Percentiles rank a stretch among this genome's conserved stretches.
Evolutionary conservation across 2,113 vertebrate genomes (phyloP).

Genomic region (Vidua macroura): DNA sequence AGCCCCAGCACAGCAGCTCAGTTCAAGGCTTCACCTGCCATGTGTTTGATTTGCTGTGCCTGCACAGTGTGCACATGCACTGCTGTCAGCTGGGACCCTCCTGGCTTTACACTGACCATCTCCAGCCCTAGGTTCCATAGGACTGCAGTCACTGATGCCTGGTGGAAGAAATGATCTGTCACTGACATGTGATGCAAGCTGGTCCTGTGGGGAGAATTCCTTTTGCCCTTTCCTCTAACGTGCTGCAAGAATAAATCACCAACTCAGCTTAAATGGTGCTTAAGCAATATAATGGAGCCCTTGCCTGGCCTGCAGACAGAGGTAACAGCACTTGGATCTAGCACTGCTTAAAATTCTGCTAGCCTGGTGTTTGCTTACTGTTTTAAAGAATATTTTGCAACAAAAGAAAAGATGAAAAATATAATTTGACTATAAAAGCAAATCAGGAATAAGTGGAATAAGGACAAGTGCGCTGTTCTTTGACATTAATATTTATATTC

Average conservation of each 20-base stretch:
- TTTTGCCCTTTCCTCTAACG: background rate
- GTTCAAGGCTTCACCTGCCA: background rate
- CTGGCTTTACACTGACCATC: background rate
- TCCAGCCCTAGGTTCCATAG: background rate
- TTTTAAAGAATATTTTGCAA: background rate
- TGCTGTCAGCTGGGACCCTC: background rate
- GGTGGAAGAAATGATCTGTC: background rate
- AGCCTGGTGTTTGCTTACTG: background rate
- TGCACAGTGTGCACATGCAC: accelerated
- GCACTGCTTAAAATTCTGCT: background rate
- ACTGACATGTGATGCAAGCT: background rate
- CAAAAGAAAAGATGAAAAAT: background rate
- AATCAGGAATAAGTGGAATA: background rate
- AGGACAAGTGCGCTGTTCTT: background rate
- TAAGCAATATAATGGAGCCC: background rate
- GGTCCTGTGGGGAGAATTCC: background rate
- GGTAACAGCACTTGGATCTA: slow-evolving; percentile 4
- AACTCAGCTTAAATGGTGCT: background rate
- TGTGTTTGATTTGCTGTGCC: background rate
- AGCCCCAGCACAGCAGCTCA: background rate
- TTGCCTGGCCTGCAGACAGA: background rate
- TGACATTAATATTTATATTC: background rate
- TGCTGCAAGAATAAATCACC: slow-evolving; percentile 11
- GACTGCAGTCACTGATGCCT: background rate
- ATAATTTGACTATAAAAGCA: background rate